Evolutionary conservation across 2,888 invertebrate species (phyloP).

Genomic region (Lasioglossum malachurum): DNA sequence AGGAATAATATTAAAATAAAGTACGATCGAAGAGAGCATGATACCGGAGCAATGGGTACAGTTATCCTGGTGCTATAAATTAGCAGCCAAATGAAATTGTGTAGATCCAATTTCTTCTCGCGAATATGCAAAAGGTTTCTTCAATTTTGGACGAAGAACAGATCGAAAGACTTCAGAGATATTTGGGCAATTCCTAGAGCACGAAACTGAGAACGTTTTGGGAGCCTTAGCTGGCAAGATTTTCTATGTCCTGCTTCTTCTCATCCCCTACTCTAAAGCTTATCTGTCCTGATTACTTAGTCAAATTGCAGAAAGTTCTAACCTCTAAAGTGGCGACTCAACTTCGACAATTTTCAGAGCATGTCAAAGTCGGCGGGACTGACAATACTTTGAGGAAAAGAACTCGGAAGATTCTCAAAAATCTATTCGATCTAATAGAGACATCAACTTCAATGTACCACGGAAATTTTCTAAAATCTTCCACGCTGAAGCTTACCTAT

Average conservation of each 20-base stretch:
- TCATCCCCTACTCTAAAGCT: slow-evolving; percentile 8
- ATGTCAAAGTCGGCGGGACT: background rate
- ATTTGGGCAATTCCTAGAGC: background rate
- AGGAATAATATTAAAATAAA: no score
- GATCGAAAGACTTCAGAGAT: background rate
- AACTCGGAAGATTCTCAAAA: background rate
- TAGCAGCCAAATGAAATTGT: background rate
- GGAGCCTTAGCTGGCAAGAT: background rate
- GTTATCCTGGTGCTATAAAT: background rate
- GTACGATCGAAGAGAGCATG: no score
- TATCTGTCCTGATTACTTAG: slow-evolving; percentile 11
- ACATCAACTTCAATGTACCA: background rate
- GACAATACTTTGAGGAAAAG: background rate
- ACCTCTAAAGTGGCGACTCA: background rate
- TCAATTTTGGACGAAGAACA: background rate
- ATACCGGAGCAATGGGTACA: no score
- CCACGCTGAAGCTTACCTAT: background rate
- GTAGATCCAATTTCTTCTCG: background rate
- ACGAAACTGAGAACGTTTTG: background rate
- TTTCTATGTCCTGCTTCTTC: background rate
- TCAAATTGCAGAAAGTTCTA: slow-evolving; percentile 1
- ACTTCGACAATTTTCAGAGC: slow-evolving; percentile 2
- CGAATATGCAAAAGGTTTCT: background rate
- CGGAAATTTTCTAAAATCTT: background rate
- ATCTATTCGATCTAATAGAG: background rate